These are phyloP conservation scores for Chloroceryle amazona DNA, from an alignment of 2,797 vertebrate genomes.

Conservation along the genomic window DNA sequence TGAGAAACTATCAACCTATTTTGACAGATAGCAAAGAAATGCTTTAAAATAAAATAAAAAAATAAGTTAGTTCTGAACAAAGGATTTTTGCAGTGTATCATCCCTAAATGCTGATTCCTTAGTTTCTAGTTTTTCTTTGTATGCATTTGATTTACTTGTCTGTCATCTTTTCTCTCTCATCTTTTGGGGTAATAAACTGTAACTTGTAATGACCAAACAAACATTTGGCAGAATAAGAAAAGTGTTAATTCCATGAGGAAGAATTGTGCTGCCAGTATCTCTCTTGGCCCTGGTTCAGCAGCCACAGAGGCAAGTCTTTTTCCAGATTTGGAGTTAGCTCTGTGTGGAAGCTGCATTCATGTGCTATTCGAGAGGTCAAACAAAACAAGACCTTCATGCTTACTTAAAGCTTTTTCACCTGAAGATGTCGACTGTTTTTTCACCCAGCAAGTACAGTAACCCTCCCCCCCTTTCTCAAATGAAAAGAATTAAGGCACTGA, in stretches of 20 bases:
- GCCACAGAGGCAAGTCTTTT: slow-evolving; percentile 25
- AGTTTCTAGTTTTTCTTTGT: background rate
- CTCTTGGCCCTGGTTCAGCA: slow-evolving; percentile 32
- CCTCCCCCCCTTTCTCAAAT: background rate
- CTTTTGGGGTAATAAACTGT: background rate
- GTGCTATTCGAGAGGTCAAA: slow-evolving; percentile 9
- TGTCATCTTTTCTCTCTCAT: background rate
- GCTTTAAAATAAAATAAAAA: background rate
- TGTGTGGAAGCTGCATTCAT: slow-evolving; percentile 8
- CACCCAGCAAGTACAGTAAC: background rate
- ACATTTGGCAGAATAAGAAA: slow-evolving; percentile 14
- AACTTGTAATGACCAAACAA: background rate
- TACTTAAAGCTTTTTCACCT: slow-evolving; percentile 15
- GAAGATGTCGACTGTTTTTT: background rate
- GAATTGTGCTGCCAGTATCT: slow-evolving; percentile 49
- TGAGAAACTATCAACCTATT: background rate
- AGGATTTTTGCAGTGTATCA: background rate
- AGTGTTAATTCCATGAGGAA: slow-evolving; percentile 40
- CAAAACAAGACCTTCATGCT: slow-evolving; percentile 11
- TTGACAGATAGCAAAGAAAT: background rate
- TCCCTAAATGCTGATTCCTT: background rate
- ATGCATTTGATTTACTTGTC: background rate
- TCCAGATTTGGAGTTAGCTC: slow-evolving; percentile 49
- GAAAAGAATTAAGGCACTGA: background rate
- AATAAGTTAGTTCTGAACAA: background rate